Evolutionary conservation across 2,797 vertebrate species (phyloP), one percentile per base, ranked within the genome.

Genomic region (Benthosema pterotum): DNA sequence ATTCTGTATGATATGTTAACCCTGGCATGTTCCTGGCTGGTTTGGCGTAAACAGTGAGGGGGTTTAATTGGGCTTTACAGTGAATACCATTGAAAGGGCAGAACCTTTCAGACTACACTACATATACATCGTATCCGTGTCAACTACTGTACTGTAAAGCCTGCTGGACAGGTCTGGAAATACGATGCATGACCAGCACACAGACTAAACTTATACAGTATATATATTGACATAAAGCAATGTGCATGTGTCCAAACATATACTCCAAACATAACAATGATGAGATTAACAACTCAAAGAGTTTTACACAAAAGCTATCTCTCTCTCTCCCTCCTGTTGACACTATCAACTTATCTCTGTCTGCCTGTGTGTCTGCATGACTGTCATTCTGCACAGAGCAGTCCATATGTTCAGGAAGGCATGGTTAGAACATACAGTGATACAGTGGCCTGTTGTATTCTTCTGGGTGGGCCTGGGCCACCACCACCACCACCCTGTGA

Each of bases 71-170:
- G 46, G 8, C 28, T 57, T 38, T 11, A 38, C 32, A 38, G 16
- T 56, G 49, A 56, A 64, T 56, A 64, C 52, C 28, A 45, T 48
- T 15, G 18, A 52, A 63, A 52, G 53, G 50, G 43, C 28, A 12
- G 46, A 2, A 13, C 15, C 11, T 43, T 32, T 12, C 42, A 16
- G 43, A 11, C 9, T 53, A 48, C 43, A 63, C 52, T 50, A 9
- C 19, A 15, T 1, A 11, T 11, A 18, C 53, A 19, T 18, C 32
- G 42, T n/a, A n/a, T n/a, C n/a, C n/a, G 46, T 5, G 8, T 57
- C 28, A 19, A 17, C 25, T 12, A 46, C 22, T 42, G 25, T 32
- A 38, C 28, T 32, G n/a, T 5, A 18, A 18, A 52, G 12, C 52
- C 42, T 22, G 14, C 18, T 45, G 42, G 60, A 28, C 18, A 53